These are phyloP conservation scores for Drosophila pruinosa DNA, from an alignment of 1,140 invertebrate species.

Conservation along the genomic window DNA sequence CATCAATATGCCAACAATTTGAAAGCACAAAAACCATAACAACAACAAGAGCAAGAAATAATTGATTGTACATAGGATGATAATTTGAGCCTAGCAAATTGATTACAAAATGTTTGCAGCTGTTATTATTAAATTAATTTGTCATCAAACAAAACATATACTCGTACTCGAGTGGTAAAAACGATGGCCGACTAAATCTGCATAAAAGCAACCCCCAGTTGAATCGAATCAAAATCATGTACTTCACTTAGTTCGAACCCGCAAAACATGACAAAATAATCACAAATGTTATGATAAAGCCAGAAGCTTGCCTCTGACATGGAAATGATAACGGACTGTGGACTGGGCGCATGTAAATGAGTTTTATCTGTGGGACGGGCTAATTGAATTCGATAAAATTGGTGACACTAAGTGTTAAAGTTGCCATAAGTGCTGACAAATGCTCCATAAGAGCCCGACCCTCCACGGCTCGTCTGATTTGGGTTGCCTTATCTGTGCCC, in stretches of 20 bases:
- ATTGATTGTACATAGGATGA: conserved; percentile 56
- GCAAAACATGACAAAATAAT: conserved; percentile 73
- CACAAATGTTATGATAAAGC: conserved; percentile 72
- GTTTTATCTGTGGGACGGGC: conserved; percentile 55
- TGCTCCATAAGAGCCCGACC: no score
- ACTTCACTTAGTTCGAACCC: conserved; percentile 22
- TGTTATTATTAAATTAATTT: conserved; percentile 80
- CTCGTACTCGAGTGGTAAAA: neutral
- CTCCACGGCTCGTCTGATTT: neutral
- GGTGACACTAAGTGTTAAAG: conserved; percentile 5
- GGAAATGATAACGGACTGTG: conserved; percentile 51
- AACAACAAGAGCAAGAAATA: conserved; percentile 53
- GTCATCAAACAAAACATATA: conserved; percentile 67
- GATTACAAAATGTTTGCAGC: conserved; percentile 78
- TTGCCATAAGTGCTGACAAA: conserved; percentile 42
- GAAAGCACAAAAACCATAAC: conserved; percentile 2
- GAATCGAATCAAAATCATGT: conserved; percentile 32
- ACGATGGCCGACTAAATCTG: conserved; percentile 54
- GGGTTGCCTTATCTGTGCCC: neutral
- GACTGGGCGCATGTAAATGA: conserved; percentile 72
- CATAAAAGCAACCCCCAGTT: conserved; percentile 59
- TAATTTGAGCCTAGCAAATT: conserved; percentile 40
- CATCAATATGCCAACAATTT: conserved; percentile 16
- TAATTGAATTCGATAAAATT: conserved; percentile 70
- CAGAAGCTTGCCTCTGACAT: conserved; percentile 13